Percentiles rank a stretch among this genome's conserved stretches.
Conservation (phyloP, 2,113 vertebrate species). For the Indicator maculatus region DNA sequence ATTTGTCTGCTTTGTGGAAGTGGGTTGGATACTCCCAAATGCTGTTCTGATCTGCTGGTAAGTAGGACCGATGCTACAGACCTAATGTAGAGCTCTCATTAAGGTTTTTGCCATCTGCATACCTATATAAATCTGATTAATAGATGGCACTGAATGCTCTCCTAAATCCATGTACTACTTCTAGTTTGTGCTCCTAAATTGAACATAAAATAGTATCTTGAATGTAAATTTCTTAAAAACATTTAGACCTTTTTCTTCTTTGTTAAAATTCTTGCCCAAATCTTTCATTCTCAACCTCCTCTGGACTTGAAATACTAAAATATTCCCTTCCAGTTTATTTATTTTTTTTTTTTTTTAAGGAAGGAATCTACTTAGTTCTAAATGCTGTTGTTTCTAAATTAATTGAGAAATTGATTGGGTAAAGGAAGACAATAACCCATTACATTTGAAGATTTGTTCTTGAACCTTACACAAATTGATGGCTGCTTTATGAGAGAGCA, state of each 20-base stretch:
- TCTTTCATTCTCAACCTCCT: background rate
- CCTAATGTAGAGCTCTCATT: background rate
- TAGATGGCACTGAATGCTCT: background rate
- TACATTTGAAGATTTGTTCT: background rate
- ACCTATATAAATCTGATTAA: conserved; percentile 35
- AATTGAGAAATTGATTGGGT: background rate
- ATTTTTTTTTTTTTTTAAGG: background rate
- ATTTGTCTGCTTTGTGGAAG: background rate
- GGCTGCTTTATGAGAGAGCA: background rate
- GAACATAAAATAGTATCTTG: background rate
- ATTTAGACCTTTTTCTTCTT: background rate
- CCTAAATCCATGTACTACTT: background rate
- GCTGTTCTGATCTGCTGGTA: conserved; percentile 33
- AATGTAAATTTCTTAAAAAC: background rate
- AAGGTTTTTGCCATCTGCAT: conserved; percentile 51
- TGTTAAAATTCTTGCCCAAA: background rate
- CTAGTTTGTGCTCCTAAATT: background rate
- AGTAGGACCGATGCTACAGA: conserved; percentile 24
- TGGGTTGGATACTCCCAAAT: conserved; percentile 34
- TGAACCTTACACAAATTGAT: background rate
- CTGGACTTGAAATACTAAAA: background rate
- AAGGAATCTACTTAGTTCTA: background rate
- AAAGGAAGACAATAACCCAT: background rate
- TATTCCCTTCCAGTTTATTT: too few relatives aligned
- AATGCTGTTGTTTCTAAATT: background rate